A percentile compares a stretch with the other conserved stretches of the same genome.
Evolutionary conservation across 2,113 vertebrate genomes (phyloP).

Genomic region (Ariopsis seemanni): DNA sequence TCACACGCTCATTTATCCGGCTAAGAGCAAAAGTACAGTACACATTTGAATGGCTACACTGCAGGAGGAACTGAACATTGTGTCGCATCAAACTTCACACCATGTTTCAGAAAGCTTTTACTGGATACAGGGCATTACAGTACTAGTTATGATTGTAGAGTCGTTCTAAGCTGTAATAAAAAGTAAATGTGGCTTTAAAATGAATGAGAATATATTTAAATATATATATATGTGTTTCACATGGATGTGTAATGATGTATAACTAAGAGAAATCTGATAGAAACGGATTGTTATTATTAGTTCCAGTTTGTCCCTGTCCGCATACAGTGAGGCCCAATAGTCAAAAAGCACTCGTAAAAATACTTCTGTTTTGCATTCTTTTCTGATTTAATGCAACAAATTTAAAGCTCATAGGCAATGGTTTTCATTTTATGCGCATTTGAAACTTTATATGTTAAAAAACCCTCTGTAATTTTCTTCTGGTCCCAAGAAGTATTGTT

Average conservation of each 20-base stretch:
- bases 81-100: neutral
- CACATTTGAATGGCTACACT: neutral
- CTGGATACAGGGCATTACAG: neutral
- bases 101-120: neutral
- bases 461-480: too few species aligned
- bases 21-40: constrained; percentile 15
- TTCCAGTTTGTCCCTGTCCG: neutral
- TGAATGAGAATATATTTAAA: neutral
- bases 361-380: too few species aligned
- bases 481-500: too few species aligned
- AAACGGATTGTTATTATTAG: neutral
- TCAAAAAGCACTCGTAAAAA: too few species aligned
- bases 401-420: too few species aligned
- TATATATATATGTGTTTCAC: neutral
- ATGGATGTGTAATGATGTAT: neutral
- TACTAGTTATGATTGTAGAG: neutral
- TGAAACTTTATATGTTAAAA: too few species aligned
- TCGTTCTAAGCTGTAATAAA: neutral
- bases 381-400: too few species aligned
- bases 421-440: too few species aligned
- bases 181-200: neutral
- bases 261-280: neutral
- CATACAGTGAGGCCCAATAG: too few species aligned
- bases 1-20: neutral
- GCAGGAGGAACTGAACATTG: neutral